Percentiles rank a stretch among this genome's conserved stretches.
These are phyloP conservation scores for Melipona bicolor DNA, from an alignment of 2,888 invertebrate species.

Conservation along the genomic window DNA sequence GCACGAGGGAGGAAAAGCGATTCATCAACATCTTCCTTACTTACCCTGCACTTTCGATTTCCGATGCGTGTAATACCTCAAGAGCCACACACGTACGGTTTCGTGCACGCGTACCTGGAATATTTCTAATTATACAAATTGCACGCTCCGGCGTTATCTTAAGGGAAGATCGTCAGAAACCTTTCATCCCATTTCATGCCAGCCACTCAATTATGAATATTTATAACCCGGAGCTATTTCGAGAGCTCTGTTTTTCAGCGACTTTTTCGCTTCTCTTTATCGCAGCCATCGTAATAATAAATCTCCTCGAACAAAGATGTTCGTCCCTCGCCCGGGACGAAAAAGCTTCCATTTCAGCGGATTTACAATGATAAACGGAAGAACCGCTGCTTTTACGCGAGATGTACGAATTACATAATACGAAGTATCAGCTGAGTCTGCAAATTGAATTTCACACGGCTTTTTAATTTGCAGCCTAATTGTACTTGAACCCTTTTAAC, in stretches of 20 bases:
- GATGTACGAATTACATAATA: neutral
- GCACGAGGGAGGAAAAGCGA: slow-evolving; percentile 3
- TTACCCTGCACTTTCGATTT: slow-evolving; percentile 48
- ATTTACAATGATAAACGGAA: neutral
- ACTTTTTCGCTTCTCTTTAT: neutral
- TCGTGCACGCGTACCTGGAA: slow-evolving; percentile 11
- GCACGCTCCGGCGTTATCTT: neutral
- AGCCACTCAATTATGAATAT: slow-evolving; percentile 35
- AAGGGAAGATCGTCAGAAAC: slow-evolving; percentile 10
- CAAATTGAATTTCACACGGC: too few relatives aligned
- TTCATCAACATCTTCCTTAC: slow-evolving; percentile 15
- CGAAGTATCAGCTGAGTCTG: too few relatives aligned
- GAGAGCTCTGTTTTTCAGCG: neutral
- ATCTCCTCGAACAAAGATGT: slow-evolving; percentile 7
- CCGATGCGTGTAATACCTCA: neutral
- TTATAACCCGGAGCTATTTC: slow-evolving; percentile 26
- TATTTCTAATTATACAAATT: slow-evolving; percentile 40
- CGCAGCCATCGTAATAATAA: neutral
- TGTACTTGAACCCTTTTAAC: too few relatives aligned
- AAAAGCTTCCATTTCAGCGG: neutral
- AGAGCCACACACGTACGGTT: neutral
- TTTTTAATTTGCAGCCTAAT: too few relatives aligned
- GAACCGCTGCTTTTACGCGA: neutral
- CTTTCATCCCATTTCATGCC: slow-evolving; percentile 1
- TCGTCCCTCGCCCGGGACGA: neutral